Evolutionary conservation across 2,797 vertebrate genomes (phyloP), one percentile per base, ranked within the genome.

Genomic region (Bryconaethiops microstoma): DNA sequence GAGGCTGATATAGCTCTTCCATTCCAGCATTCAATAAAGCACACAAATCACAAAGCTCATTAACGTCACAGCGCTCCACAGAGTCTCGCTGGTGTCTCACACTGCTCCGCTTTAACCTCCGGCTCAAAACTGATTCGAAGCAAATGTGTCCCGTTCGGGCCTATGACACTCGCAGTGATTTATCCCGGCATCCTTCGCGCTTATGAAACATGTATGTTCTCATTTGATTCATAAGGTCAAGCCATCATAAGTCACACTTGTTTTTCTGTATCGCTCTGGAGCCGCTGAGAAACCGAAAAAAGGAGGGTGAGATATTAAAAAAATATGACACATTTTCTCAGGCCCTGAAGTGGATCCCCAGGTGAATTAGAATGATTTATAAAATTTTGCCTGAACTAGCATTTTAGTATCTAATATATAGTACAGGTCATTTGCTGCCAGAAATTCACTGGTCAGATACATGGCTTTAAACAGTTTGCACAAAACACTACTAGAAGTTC

Each of bases 131-230:
- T 29, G 62, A 64, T 64, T 35, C 62, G 29, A 79, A 84, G 79
- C 76, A 77, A 82, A 75, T 79, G 76, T 79, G 67, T 59, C 50
- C 42, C 64, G 42, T 65, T 77, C 45, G 48, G 69, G 60, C 60
- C 45, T 42, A 50, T 7, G n/a, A 21, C 65, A 68, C 17, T 68
- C 19, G 4, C 9, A 13, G 50, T 17, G 69, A 71, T 71, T 16
- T 54, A 71, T 54, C 48, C 7, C 23, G 23, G 17, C 69, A 10
- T 29, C 13, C 69, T 17, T 29, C 48, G 17, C 48, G 17, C 23
- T 70, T 25, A 70, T 25, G 45, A 21, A 69, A 69, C 45, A 9
- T 29, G n/a, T 52, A 29, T 10, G n/a, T 52, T 71, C 23, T 54
- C 5, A 1, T 25, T 21, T 29, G 23, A 50, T 48, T 71, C 48